Evolutionary conservation across 2,113 vertebrate species (phyloP).

Genomic region (Geothlypis trichas): DNA sequence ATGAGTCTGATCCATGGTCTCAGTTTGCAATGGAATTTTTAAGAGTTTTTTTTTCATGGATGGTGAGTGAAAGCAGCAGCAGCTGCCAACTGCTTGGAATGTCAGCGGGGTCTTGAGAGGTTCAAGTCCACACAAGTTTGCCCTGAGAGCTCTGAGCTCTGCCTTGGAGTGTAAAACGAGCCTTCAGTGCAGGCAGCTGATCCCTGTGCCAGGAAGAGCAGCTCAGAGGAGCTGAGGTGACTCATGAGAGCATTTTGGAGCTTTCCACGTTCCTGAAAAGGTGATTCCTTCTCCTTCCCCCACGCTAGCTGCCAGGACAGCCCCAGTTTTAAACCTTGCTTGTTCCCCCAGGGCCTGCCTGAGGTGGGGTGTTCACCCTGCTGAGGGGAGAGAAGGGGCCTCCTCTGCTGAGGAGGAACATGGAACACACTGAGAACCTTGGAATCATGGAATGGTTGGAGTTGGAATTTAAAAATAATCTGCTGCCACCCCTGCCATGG

Average conservation of each 20-base stretch:
- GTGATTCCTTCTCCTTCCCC: background rate
- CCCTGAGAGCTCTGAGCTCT: slow-evolving; percentile 11
- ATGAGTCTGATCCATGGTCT: background rate
- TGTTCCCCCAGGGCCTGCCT: background rate
- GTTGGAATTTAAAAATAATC: fast-evolving
- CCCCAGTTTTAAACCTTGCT: background rate
- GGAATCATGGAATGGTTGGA: background rate
- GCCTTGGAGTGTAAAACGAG: slow-evolving; percentile 39
- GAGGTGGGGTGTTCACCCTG: background rate
- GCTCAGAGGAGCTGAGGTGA: background rate
- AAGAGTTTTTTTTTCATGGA: background rate
- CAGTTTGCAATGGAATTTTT: slow-evolving; percentile 24
- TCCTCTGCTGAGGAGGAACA: background rate
- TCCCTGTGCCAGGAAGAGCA: background rate
- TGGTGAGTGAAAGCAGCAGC: slow-evolving; percentile 43
- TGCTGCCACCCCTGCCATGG: background rate
- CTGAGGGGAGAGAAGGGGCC: background rate
- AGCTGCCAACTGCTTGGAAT: slow-evolving; percentile 64
- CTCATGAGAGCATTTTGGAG: background rate
- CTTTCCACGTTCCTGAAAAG: background rate
- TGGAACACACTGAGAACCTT: fast-evolving
- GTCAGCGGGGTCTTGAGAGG: slow-evolving; percentile 16
- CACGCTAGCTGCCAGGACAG: background rate
- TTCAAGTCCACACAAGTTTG: slow-evolving; percentile 51
- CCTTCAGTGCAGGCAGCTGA: slow-evolving; percentile 16